Evolutionary conservation across 2,797 vertebrate genomes (phyloP).

Genomic region (Pantherophis alleghaniensis): DNA sequence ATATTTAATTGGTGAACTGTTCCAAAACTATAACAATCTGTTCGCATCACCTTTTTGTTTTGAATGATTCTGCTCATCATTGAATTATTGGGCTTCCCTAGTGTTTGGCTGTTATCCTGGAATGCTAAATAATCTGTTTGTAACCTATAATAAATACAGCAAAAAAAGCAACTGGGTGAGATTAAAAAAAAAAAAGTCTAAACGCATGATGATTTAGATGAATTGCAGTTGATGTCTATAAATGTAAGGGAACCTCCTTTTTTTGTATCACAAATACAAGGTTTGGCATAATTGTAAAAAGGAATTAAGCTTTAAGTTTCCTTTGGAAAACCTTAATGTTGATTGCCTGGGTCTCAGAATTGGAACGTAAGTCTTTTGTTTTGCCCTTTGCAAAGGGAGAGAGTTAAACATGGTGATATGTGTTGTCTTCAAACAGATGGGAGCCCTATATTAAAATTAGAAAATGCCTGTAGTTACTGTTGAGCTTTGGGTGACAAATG

Average conservation of each 20-base stretch:
- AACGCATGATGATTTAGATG: background rate
- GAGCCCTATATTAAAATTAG: background rate
- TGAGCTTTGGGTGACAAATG: background rate
- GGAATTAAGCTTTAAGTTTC: background rate
- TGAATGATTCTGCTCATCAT: background rate
- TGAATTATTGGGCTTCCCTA: constrained; percentile 1
- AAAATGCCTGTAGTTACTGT: background rate
- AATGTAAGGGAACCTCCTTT: background rate
- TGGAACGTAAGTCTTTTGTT: background rate
- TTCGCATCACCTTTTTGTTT: background rate
- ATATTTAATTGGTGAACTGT: background rate
- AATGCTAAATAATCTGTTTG: background rate
- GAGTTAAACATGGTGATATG: background rate
- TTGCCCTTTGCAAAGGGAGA: background rate
- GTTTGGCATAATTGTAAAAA: background rate
- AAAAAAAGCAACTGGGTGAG: background rate
- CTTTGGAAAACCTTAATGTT: background rate
- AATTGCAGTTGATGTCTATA: background rate
- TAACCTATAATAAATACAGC: background rate
- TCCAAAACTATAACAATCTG: background rate
- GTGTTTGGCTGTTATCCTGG: constrained; percentile 12
- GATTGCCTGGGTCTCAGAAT: background rate
- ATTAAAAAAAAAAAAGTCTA: background rate
- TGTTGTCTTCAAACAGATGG: background rate
- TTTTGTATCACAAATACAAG: background rate